Evolutionary conservation across 2,888 invertebrate species (phyloP).

Genomic region (Amphipoea oculea): DNA sequence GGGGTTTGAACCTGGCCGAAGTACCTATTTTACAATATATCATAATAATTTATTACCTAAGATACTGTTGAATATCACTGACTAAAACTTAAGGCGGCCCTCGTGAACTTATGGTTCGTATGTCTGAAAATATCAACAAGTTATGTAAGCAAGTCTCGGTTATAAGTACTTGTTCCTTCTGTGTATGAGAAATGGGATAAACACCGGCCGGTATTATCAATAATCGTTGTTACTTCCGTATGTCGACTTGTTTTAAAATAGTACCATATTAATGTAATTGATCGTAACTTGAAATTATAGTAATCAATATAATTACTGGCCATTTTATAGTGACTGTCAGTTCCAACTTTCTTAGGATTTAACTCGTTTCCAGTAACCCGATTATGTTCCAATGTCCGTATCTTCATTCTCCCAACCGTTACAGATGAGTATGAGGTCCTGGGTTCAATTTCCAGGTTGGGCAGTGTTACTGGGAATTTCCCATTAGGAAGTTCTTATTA

Average conservation of each 20-base stretch:
- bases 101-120: neutral
- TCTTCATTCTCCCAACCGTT: neutral
- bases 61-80: neutral
- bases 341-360: neutral
- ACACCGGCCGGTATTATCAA: neutral
- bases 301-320: constrained; percentile 1
- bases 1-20: neutral
- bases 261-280: neutral
- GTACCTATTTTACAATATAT: neutral
- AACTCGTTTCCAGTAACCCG: neutral
- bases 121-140: neutral
- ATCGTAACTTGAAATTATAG: constrained; percentile 1
- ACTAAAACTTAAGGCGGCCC: neutral
- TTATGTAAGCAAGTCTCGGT: neutral
- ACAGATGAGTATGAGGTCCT: neutral
- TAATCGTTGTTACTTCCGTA: neutral
- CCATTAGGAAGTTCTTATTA: neutral
- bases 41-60: neutral
- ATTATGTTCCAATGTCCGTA: neutral
- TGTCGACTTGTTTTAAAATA: neutral
- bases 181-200: neutral
- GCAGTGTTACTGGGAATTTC: neutral
- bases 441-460: neutral
- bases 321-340: neutral
- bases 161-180: neutral